A percentile compares a stretch with the other conserved stretches of the same genome.
Evolutionary conservation across 2,888 invertebrate species (phyloP).

Genomic region (Drosophila tripunctata): DNA sequence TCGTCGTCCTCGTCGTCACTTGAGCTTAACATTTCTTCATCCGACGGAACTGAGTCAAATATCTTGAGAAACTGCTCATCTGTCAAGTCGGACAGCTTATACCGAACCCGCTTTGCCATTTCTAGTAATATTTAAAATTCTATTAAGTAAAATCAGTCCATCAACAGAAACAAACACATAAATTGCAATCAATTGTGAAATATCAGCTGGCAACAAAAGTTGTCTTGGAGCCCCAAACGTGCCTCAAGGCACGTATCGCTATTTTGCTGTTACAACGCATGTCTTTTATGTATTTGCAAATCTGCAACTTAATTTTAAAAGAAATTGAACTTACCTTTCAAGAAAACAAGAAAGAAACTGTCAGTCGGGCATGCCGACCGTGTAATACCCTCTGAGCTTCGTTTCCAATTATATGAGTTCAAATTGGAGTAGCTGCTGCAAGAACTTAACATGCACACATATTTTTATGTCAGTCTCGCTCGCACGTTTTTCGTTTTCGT

Average conservation of each 20-base stretch:
- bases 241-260: neutral
- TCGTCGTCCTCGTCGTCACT: slow-evolving; percentile 9
- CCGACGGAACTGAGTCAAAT: slow-evolving; percentile 16
- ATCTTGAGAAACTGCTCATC: slow-evolving; percentile 19
- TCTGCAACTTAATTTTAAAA: neutral
- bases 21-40: slow-evolving; percentile 11
- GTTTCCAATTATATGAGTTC: too few species aligned
- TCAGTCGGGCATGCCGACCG: too few species aligned
- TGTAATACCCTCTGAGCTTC: too few species aligned
- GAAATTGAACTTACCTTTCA: neutral
- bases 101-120: slow-evolving; percentile 11
- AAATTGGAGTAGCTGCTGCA: too few species aligned
- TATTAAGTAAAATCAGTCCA: neutral
- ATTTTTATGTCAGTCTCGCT: too few species aligned
- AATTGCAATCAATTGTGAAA: neutral
- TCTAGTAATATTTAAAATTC: slow-evolving; percentile 4
- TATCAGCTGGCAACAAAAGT: neutral
- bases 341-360: too few species aligned
- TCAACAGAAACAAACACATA: neutral
- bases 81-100: slow-evolving; percentile 15
- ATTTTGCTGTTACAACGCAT: neutral
- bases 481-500: too few species aligned
- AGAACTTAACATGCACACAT: too few species aligned
- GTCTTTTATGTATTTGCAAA: neutral
- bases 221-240: neutral